Percentiles rank a stretch among this genome's conserved stretches.
Conservation (phyloP, 2,888 invertebrate species). For the Rhamphomyia laevipes region DNA sequence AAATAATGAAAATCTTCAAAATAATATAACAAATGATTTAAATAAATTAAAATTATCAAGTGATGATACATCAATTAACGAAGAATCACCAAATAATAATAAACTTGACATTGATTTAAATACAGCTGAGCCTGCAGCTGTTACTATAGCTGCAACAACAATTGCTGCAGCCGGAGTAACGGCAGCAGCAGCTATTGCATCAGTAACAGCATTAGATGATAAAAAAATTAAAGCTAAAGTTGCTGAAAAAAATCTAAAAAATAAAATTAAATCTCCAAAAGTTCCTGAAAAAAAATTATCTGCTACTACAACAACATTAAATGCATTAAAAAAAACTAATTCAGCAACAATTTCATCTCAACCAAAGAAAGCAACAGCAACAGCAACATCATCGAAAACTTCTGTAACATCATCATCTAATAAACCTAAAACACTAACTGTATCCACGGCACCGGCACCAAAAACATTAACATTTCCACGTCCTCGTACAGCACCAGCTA, state of each 20-base stretch:
- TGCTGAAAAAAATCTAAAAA: background rate
- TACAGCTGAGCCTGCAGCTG: background rate
- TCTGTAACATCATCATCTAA: background rate
- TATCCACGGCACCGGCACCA: background rate
- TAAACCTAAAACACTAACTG: background rate
- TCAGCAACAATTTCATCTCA: too few relatives aligned
- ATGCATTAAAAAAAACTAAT: too few relatives aligned
- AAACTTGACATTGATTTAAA: background rate
- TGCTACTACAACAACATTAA: background rate
- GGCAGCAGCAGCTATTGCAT: background rate
- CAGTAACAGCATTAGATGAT: background rate
- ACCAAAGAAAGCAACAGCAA: background rate
- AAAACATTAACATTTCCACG: background rate
- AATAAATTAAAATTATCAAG: background rate
- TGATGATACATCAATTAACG: background rate
- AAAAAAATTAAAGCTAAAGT: background rate
- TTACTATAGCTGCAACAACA: background rate
- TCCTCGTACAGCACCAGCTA: background rate
- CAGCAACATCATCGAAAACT: background rate
- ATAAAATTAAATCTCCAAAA: background rate
- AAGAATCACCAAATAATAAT: background rate
- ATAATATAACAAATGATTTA: background rate
- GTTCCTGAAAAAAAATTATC: background rate
- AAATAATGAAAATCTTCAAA: background rate
- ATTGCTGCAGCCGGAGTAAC: background rate